Evolutionary conservation across 1,140 invertebrate genomes (phyloP).

Genomic region (Teleogryllus occipitalis): DNA sequence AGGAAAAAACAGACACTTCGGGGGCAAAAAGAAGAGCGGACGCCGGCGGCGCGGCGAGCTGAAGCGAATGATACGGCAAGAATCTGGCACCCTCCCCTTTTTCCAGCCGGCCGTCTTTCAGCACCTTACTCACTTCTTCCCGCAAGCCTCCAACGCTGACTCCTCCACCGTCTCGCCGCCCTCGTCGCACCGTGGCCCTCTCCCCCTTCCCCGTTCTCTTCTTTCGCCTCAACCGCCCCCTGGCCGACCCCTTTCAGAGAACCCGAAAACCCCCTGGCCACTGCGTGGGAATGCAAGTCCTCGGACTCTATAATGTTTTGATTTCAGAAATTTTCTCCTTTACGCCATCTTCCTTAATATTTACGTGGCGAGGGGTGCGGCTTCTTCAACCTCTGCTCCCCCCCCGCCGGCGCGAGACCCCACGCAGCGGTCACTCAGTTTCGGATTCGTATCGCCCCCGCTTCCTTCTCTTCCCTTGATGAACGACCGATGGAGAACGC

Average conservation of each 20-base stretch:
- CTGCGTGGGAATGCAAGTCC: too few species aligned
- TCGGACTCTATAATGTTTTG: not conserved
- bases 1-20: not conserved
- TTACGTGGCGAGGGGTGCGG: not conserved
- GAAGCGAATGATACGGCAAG: conserved; percentile 1
- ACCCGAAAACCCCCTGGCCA: not conserved
- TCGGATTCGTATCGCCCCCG: not conserved
- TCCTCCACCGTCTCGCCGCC: too few species aligned
- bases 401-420: too few species aligned
- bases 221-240: too few species aligned
- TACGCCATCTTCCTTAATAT: not conserved
- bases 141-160: too few species aligned
- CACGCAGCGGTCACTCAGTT: not conserved
- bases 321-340: not conserved
- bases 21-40: not conserved
- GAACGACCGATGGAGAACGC: not conserved
- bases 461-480: not conserved
- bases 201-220: not conserved
- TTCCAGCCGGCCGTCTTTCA: not conserved
- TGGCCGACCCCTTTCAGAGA: not conserved
- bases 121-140: not conserved
- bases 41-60: too few species aligned
- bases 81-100: not conserved
- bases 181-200: too few species aligned
- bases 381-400: too few species aligned